Conservation (phyloP, 1,140 invertebrate species). For the Bombus terrestris region DNA sequence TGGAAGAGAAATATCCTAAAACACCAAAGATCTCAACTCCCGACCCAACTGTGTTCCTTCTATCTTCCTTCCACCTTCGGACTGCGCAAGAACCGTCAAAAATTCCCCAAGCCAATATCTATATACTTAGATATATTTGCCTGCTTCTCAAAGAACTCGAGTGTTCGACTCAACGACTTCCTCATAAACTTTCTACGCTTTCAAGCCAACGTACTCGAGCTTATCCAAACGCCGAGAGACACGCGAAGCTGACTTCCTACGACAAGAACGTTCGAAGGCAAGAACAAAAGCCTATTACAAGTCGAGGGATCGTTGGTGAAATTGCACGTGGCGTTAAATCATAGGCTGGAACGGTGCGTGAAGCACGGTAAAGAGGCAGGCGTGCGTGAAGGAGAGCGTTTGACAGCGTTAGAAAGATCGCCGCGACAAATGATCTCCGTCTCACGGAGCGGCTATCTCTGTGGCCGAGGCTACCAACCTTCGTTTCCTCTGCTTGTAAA, state of each 20-base stretch:
- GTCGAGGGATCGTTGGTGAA: slow-evolving; percentile 13
- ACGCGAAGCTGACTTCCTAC: neutral
- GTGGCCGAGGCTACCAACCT: slow-evolving; percentile 35
- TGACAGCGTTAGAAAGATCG: slow-evolving; percentile 49
- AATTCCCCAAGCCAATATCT: neutral
- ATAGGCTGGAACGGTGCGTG: neutral
- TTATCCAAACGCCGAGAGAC: neutral
- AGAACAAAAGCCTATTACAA: slow-evolving; percentile 44
- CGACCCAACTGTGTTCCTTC: too few species aligned
- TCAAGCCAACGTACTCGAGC: neutral
- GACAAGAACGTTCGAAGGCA: neutral
- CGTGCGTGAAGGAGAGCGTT: slow-evolving; percentile 29
- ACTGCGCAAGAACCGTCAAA: neutral
- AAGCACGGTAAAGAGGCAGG: neutral
- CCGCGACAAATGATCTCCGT: slow-evolving; percentile 42
- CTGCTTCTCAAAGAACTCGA: neutral
- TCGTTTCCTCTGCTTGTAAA: slow-evolving; percentile 41
- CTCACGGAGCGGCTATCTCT: slow-evolving; percentile 12
- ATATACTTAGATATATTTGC: neutral
- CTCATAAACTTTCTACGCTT: neutral
- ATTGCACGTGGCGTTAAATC: slow-evolving; percentile 29
- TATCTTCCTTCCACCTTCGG: neutral
- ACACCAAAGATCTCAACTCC: too few species aligned
- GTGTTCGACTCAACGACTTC: neutral
- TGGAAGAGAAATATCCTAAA: too few species aligned